Base-by-base conservation (phyloP, 2,888 invertebrate genomes). In the Deilephila elpenor region DNA sequence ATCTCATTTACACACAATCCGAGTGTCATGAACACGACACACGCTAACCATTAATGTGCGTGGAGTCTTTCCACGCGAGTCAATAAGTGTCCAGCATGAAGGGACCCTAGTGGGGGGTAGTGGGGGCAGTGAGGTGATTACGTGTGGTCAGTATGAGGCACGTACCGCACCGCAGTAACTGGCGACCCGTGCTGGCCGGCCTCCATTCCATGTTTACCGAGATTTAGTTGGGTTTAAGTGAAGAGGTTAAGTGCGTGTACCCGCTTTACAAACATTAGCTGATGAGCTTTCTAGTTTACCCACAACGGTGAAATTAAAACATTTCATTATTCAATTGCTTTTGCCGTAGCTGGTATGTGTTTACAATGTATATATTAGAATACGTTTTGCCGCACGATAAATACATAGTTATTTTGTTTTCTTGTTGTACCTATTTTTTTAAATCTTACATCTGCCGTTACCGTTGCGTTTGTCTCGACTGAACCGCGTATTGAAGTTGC, bases 141-240 rank as follows among this genome's bases (percentile, higher is more conserved):
- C 64, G 67, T 67, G 67, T 67, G 67, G 67, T 25, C 25, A 67
- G 51, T 51, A 19, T 5, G 25, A 51, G 8, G 67, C 44, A 67
- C 51, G 67, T 67, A 62, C 61, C 32, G 14, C 61, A 62, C 34
- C 34, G n/a, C 8, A 51, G 25, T 51, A 25, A 44, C 67, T 64
- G 8, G 14, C 25, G 25, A 20, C 25, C 20, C 64, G 37, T 44
- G 8, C 20, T 20, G 37, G 5, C 20, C 60, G 20, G n/a, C 1
- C 37, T 20, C 20, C 37, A 44, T 64, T n/a, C 44, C 8, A 37
- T 37, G 64, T 44, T 64, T 64, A 64, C 62, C 34, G 37, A 62
- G 37, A 44, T 64, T 64, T 61, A 61, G 37, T 44, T 5, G 11
- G 37, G n/a, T 61, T 6, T 29, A 17, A 6, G 32, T 32, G 61